phyloP scores from a whole-genome alignment of 2,888 invertebrate genomes.

The Dynastes maya region DNA sequence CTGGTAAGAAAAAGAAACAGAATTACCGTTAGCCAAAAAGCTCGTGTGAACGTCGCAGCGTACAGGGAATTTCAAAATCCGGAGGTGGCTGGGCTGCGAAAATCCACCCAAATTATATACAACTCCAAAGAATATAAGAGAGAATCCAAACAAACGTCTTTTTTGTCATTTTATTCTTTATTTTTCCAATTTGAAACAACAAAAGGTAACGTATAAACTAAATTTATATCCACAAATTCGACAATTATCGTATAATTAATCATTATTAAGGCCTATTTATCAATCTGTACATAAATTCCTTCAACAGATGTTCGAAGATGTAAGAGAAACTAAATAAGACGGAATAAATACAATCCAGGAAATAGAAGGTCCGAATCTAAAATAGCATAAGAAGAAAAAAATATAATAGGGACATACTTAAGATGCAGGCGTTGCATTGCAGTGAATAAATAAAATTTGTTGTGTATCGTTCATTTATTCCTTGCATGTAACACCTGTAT shows the following conservation, averaged over 20 bases:
- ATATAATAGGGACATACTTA: too few species aligned
- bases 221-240: conserved; percentile 60
- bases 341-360: not conserved
- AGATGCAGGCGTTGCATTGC: not conserved
- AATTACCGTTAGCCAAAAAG: too few species aligned
- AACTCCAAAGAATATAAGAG: not conserved
- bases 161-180: conserved; percentile 58
- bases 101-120: too few species aligned
- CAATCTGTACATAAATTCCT: conserved; percentile 52
- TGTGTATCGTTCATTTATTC: not conserved
- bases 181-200: conserved; percentile 63
- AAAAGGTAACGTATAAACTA: conserved; percentile 61
- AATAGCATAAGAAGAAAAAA: too few species aligned
- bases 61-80: too few species aligned
- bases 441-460: not conserved
- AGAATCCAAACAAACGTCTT: conserved; percentile 36
- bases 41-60: too few species aligned
- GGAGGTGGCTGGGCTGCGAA: too few species aligned
- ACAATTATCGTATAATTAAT: conserved; percentile 50
- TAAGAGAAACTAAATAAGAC: not conserved
- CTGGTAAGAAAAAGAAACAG: too few species aligned
- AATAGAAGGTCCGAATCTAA: not conserved
- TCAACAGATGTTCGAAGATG: conserved; percentile 3
- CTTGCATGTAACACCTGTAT: not conserved
- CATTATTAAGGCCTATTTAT: conserved; percentile 62